phyloP scores from a whole-genome alignment of 2,797 vertebrate species.

The Epinephelus coioides region DNA sequence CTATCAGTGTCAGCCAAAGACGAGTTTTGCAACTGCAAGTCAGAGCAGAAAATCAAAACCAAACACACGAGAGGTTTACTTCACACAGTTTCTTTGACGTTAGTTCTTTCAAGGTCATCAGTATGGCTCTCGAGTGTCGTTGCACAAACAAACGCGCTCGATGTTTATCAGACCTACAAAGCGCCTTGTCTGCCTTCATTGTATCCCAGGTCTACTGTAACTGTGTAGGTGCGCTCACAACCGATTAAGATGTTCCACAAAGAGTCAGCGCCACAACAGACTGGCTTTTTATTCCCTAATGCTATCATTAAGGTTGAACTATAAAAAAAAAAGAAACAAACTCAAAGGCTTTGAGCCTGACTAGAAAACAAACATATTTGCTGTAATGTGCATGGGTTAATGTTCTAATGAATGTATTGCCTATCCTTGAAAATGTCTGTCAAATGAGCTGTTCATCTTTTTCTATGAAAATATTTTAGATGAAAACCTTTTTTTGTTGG shows the following conservation, averaged over 20 bases:
- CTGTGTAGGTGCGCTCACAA: slow-evolving; percentile 14
- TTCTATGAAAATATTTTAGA: slow-evolving; percentile 62
- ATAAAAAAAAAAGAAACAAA: not conserved
- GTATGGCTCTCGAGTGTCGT: slow-evolving; percentile 21
- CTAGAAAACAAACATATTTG: slow-evolving; percentile 36
- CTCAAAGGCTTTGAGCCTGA: slow-evolving; percentile 22
- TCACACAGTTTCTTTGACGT: slow-evolving; percentile 28
- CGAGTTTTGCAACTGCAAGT: slow-evolving; percentile 47
- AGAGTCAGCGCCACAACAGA: slow-evolving; percentile 18
- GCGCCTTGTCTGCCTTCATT: slow-evolving; percentile 66
- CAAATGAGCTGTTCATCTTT: slow-evolving; percentile 58
- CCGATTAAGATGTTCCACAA: slow-evolving; percentile 22
- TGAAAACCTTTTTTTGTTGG: slow-evolving; percentile 44
- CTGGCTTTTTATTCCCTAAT: slow-evolving; percentile 33
- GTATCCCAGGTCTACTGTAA: slow-evolving; percentile 38
- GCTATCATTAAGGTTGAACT: slow-evolving; percentile 21
- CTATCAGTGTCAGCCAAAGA: slow-evolving; percentile 79
- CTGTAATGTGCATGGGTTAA: slow-evolving; percentile 67
- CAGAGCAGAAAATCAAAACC: slow-evolving; percentile 27
- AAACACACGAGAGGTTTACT: slow-evolving; percentile 32
- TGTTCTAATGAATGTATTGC: slow-evolving; percentile 70
- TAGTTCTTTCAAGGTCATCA: slow-evolving; percentile 22
- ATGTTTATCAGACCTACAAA: slow-evolving; percentile 48
- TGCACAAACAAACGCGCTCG: slow-evolving; percentile 18
- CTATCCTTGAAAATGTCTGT: slow-evolving; percentile 60